A percentile compares a stretch with the other conserved stretches of the same genome.
Conservation (phyloP, 2,888 invertebrate genomes). For the Cantharis rufa region DNA sequence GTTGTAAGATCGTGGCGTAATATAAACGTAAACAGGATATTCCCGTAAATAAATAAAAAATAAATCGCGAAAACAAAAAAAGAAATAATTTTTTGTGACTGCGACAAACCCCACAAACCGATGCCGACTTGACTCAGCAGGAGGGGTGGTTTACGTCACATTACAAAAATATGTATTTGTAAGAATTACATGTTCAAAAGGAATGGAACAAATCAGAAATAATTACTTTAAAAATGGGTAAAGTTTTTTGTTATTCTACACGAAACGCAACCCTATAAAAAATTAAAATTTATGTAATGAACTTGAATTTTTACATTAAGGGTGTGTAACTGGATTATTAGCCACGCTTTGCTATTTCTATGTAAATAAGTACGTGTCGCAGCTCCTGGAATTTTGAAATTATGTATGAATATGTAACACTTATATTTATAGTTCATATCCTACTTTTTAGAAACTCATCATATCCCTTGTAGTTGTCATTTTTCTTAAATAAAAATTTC, state of each 20-base stretch:
- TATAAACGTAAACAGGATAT: too few species aligned
- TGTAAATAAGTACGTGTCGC: slow-evolving; percentile 13
- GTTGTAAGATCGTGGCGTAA: too few species aligned
- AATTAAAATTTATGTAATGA: background rate
- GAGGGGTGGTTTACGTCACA: background rate
- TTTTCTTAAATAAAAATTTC: background rate
- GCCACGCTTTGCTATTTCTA: slow-evolving; percentile 14
- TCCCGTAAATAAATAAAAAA: too few species aligned
- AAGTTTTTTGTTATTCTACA: background rate
- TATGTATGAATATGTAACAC: slow-evolving; percentile 15
- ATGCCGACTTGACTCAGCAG: background rate
- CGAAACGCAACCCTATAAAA: background rate
- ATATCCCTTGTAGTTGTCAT: background rate
- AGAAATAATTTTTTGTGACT: background rate
- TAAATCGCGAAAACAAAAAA: background rate
- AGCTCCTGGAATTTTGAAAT: slow-evolving; percentile 9
- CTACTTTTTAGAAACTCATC: background rate
- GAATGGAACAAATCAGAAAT: background rate
- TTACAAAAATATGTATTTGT: background rate
- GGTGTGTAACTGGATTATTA: slow-evolving; percentile 13
- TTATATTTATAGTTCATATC: background rate
- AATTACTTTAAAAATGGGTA: background rate
- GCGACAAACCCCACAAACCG: background rate
- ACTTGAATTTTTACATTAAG: background rate
- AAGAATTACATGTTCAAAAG: too few species aligned